Conservation (phyloP, 92 coral and sea anemone species). For the Porites rus region DNA sequence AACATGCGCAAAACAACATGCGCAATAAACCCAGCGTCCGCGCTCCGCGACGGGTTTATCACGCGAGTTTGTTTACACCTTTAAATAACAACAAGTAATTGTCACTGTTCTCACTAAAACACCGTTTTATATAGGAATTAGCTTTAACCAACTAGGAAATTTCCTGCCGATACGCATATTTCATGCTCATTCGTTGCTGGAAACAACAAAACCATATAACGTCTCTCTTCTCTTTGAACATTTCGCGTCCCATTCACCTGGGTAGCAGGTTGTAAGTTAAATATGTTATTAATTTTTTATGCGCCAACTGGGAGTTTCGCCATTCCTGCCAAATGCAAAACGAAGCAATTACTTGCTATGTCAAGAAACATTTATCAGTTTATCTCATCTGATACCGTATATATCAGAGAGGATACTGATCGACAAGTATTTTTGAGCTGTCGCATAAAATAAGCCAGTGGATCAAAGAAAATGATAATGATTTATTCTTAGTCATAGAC, state of each 20-base stretch:
- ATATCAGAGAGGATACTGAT: background rate
- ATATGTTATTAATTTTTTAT: conserved; percentile 39
- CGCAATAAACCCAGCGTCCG: conserved; percentile 84
- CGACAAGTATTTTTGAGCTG: background rate
- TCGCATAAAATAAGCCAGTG: background rate
- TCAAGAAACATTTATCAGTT: conserved; percentile 15
- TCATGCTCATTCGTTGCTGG: background rate
- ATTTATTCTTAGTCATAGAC: background rate
- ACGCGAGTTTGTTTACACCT: conserved; percentile 65
- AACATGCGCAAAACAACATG: conserved; percentile 85
- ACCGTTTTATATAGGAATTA: background rate
- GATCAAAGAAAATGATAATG: background rate
- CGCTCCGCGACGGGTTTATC: conserved; percentile 75
- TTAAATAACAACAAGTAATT: conserved; percentile 18
- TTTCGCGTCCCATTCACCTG: conserved; percentile 35
- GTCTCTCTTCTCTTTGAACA: background rate
- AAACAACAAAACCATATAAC: background rate
- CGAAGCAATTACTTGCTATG: conserved; percentile 15
- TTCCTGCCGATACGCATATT: background rate
- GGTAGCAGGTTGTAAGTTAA: conserved; percentile 45
- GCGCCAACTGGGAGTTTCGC: conserved; percentile 40
- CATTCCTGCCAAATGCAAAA: conserved; percentile 43
- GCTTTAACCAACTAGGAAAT: background rate
- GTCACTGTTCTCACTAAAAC: background rate
- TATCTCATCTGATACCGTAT: background rate